Percentiles rank a stretch among this genome's conserved stretches.
phyloP scores from a whole-genome alignment of 2,888 invertebrate genomes.

The Miltochrista miniata region DNA sequence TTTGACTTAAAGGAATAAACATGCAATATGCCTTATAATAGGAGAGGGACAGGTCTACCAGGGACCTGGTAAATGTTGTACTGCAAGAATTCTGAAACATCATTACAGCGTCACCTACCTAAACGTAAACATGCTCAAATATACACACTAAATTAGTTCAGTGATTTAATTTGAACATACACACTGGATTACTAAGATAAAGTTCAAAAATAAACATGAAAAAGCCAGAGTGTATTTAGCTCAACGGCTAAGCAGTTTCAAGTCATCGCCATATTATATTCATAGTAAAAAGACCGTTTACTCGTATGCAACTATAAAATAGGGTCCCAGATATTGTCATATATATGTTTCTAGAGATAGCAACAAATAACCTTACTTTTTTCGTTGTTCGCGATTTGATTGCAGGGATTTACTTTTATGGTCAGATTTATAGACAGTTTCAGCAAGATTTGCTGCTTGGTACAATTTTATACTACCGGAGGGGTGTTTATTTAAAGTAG shows the following conservation, averaged over 20 bases:
- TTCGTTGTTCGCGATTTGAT: slow-evolving; percentile 78
- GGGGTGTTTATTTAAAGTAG: slow-evolving; percentile 54
- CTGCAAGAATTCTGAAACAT: no score
- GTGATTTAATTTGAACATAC: slow-evolving; percentile 8
- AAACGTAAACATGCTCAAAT: slow-evolving; percentile 18
- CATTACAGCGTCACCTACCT: no score
- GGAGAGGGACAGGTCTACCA: no score
- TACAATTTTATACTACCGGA: slow-evolving; percentile 53
- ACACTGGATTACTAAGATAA: no score
- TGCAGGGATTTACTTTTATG: slow-evolving; percentile 81
- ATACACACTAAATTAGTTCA: neutral
- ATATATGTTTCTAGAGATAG: slow-evolving; percentile 69
- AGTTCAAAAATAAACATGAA: no score
- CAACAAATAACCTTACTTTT: slow-evolving; percentile 79
- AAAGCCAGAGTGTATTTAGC: slow-evolving; percentile 29
- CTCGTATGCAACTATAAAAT: slow-evolving; percentile 66
- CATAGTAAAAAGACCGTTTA: slow-evolving; percentile 70
- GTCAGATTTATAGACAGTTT: slow-evolving; percentile 78
- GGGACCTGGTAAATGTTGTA: no score
- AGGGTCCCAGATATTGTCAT: slow-evolving; percentile 69
- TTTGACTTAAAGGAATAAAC: slow-evolving; percentile 17
- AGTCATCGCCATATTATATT: slow-evolving; percentile 69
- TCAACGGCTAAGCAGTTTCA: slow-evolving; percentile 53
- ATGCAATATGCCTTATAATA: no score
- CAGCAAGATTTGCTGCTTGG: slow-evolving; percentile 64